Base-by-base conservation (phyloP, 1,140 invertebrate genomes). In the Polyergus mexicanus region DNA sequence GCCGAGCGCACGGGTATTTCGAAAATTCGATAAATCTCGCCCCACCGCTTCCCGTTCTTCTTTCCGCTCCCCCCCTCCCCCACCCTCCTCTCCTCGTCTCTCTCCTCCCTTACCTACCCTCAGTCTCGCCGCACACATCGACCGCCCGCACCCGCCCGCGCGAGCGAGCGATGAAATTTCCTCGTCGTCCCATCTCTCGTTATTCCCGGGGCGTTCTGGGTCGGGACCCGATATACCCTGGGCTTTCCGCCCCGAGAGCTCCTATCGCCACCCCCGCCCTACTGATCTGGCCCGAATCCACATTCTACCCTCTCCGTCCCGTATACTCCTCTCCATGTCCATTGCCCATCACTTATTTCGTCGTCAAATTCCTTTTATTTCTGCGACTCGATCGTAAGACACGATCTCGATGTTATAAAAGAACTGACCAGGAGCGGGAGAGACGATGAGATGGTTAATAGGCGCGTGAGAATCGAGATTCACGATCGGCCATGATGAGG, bases 1-100 rank as follows among this genome's bases (percentile, higher is more conserved):
- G 89, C 83, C 58, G 88, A 90, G 89, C 86, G 83, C 89, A 85
- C 84, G 87, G 88, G 90, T 91, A 90, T 92, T 92, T 91, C 86
- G 87, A 92, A 92, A 92, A 92, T 92, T 87, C 91, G 90, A 92
- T 92, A 92, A 91, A 92, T 92, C 87, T 91, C 90, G 68, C 76
- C 84, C 66, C 47, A 4, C 51, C 25, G 6, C 13, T 19, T 16
- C 16, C 38, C 41, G 35, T 11, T 38, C 54, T 75, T 16, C 68
- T 65, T 32, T 28, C 58, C 41, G 41, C 10, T 1, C 7, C 38
- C 38, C 38, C 51, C 11, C 35, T 11, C 25, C 10, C 8, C 7
- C 38, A 7, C 38, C 51, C 11, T 25, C 16, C 25, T 60, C 65
- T 51, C 62, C 8, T 7, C 13, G 44, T 8, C 28, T 22, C 19